Evolutionary conservation across 2,113 vertebrate genomes (phyloP), one percentile per base, ranked within the genome.

Genomic region (Eleginops maclovinus): DNA sequence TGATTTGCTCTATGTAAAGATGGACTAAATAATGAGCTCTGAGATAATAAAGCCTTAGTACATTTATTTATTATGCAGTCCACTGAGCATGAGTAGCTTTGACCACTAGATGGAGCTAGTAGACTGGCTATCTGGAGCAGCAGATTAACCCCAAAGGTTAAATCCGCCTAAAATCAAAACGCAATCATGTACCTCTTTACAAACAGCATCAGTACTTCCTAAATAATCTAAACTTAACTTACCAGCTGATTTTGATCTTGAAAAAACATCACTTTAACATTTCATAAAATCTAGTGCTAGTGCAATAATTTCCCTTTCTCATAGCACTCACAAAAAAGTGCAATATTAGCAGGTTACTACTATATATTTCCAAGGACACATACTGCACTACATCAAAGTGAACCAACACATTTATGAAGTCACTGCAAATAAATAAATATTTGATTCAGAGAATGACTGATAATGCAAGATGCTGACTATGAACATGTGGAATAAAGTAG

Each of bases 101-200:
- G 58, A 83, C 55, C 94, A 83, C 93, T 91, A 93, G 94, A 89
- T 91, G 93, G 94, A 3, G 88, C 56, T 56, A 84, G 43, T 51
- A 59, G 46, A 75, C 72, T 15, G 2, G 19, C 14, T 46, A 50
- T 59, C 3, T 8, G 63, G 1, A 26, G 4, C 58, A 44, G 26
- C n/a, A 0, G 0, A 4, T 14, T 17, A 26, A 43, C 8, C 6
- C 6, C 14, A 15, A 63, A 54, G 24, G 8, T 8, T 7, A 64
- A 59, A 62, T 26, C 19, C 15, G 50, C 21, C 56, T 28, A 13
- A 55, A 46, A 67, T 46, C 40, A 8, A 24, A n/a, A n/a, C n/a
- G n/a, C n/a, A n/a, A 12, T 60, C 4, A 41, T 28, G 3, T 0
- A 40, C 9, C 9, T 19, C 31, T 21, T 1, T 44, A 21, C 0